Evolutionary conservation across 2,797 vertebrate genomes (phyloP).

Genomic region (Amniataba percoides): DNA sequence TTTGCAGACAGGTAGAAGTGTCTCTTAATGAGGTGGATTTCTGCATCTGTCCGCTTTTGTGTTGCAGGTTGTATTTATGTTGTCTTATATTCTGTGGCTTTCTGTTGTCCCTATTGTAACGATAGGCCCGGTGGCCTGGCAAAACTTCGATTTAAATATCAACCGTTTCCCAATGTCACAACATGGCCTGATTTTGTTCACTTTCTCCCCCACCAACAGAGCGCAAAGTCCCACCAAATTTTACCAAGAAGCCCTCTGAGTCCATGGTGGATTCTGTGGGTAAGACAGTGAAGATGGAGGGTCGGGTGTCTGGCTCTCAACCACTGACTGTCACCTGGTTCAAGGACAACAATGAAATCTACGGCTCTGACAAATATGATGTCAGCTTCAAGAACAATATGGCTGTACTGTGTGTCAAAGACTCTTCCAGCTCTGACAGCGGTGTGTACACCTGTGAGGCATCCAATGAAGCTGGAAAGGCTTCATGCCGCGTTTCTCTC

Average conservation of each 20-base stretch:
- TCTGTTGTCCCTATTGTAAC: neutral
- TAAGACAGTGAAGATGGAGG: slow-evolving; percentile 91
- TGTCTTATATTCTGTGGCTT: slow-evolving; percentile 1
- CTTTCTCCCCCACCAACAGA: slow-evolving; percentile 85
- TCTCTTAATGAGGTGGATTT: neutral
- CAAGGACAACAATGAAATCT: slow-evolving; percentile 90
- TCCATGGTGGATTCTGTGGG: slow-evolving; percentile 90
- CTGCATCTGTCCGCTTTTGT: slow-evolving; percentile 25
- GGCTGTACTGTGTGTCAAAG: slow-evolving; percentile 86
- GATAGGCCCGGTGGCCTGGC: slow-evolving; percentile 48
- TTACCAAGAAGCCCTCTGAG: slow-evolving; percentile 93
- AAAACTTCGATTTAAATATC: neutral
- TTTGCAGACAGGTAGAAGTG: neutral
- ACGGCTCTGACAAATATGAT: slow-evolving; percentile 86
- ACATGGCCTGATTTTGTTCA: slow-evolving; percentile 38
- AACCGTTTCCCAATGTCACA: neutral
- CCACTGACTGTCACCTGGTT: slow-evolving; percentile 92
- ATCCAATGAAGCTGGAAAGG: slow-evolving; percentile 92
- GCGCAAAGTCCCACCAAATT: slow-evolving; percentile 90
- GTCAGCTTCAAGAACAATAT: slow-evolving; percentile 90
- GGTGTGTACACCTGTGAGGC: slow-evolving; percentile 91
- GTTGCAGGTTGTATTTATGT: slow-evolving; percentile 21
- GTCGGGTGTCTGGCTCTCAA: slow-evolving; percentile 91
- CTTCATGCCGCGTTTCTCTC: slow-evolving; percentile 89
- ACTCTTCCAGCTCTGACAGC: slow-evolving; percentile 80